Percentiles rank a stretch among this genome's conserved stretches.
Conservation (phyloP, 2,888 invertebrate species). For the Trichopoda pennipes region DNA sequence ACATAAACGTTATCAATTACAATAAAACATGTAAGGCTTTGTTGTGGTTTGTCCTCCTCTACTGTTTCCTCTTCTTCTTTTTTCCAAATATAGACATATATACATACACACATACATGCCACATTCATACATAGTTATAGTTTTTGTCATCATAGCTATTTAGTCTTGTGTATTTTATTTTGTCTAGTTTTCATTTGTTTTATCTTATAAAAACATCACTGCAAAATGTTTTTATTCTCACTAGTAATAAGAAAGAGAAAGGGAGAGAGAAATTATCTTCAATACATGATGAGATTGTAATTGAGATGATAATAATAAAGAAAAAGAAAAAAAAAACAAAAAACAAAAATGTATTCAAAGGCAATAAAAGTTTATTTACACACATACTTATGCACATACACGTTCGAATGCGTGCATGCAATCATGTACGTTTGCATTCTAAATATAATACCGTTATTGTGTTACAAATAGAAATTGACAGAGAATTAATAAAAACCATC, state of each 20-base stretch:
- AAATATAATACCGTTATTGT: slow-evolving; percentile 10
- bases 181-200: slow-evolving; percentile 10
- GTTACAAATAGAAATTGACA: slow-evolving; percentile 4
- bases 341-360: neutral
- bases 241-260: neutral
- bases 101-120: neutral
- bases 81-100: neutral
- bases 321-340: neutral
- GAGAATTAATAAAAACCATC: slow-evolving; percentile 13
- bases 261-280: neutral
- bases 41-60: slow-evolving; percentile 57
- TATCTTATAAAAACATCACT: slow-evolving; percentile 43
- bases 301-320: slow-evolving; percentile 15
- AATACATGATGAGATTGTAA: slow-evolving; percentile 20
- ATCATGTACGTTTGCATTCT: too few relatives aligned
- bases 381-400: neutral
- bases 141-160: neutral
- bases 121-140: neutral
- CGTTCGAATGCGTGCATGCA: neutral
- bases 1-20: slow-evolving; percentile 67
- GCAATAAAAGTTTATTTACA: too few relatives aligned
- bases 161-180: neutral
- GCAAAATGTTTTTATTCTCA: neutral
- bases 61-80: slow-evolving; percentile 27
- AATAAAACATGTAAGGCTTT: slow-evolving; percentile 64